Conservation (phyloP, 2,888 invertebrate genomes). For the Thera obeliscata region DNA sequence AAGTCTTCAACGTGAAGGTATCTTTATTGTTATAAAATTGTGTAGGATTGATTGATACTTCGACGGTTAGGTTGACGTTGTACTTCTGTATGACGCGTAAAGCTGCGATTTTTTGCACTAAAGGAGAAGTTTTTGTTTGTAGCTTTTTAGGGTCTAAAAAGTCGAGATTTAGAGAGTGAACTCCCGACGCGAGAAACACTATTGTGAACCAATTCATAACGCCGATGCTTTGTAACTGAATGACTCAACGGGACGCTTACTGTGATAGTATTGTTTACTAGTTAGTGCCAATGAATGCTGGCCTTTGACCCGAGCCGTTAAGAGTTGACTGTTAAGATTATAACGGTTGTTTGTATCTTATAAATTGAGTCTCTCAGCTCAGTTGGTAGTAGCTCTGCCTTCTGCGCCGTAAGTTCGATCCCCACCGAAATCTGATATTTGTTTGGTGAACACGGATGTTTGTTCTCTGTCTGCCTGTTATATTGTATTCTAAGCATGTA, state of each 20-base stretch:
- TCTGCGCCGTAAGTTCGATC: no score
- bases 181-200: slow-evolving; percentile 41
- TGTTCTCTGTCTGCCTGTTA: no score
- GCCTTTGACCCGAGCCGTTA: slow-evolving; percentile 41
- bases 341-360: slow-evolving; percentile 5
- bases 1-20: slow-evolving; percentile 60
- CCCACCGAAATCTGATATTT: no score
- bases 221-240: slow-evolving; percentile 31
- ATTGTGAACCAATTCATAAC: slow-evolving; percentile 45
- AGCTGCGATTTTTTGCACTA: slow-evolving; percentile 60
- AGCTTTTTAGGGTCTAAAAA: slow-evolving; percentile 67
- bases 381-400: no score
- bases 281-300: slow-evolving; percentile 37
- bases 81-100: slow-evolving; percentile 57
- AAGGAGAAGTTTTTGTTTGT: slow-evolving; percentile 60
- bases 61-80: slow-evolving; percentile 38
- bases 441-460: no score
- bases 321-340: slow-evolving; percentile 4
- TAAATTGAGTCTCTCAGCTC: no score
- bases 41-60: slow-evolving; percentile 59
- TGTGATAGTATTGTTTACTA: slow-evolving; percentile 42
- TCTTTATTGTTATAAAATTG: slow-evolving; percentile 70
- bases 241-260: background rate
- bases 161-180: slow-evolving; percentile 60
- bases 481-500: no score